These are phyloP conservation scores for Acholoe squamosa DNA, from an alignment of 2,888 invertebrate species.

Conservation along the genomic window DNA sequence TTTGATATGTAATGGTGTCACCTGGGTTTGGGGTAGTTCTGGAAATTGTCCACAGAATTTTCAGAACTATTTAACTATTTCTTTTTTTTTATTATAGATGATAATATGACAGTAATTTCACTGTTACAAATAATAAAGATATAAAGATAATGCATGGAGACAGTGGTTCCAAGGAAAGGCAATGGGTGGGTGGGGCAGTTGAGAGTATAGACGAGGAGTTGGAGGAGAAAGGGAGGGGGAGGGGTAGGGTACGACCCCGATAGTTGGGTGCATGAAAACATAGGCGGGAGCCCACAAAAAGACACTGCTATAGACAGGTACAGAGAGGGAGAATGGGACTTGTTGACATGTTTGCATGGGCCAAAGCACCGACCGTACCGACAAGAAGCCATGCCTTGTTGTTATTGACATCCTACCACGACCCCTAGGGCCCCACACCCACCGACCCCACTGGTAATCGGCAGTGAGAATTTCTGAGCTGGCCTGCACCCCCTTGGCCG, in stretches of 20 bases:
- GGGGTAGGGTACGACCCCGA: not conserved
- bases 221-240: not conserved
- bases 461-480: not conserved
- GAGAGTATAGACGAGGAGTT: not conserved
- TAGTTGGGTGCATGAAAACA: conserved; percentile 9
- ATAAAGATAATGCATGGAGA: too few relatives aligned
- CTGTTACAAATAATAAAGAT: too few relatives aligned
- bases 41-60: too few relatives aligned
- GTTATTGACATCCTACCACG: conserved; percentile 19
- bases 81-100: too few relatives aligned
- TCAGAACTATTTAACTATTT: too few relatives aligned
- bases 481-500: not conserved
- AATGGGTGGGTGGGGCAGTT: too few relatives aligned
- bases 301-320: not conserved
- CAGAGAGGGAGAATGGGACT: not conserved
- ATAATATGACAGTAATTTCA: too few relatives aligned
- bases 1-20: too few relatives aligned
- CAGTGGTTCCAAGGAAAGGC: too few relatives aligned
- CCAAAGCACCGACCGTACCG: not conserved
- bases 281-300: not conserved
- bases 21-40: too few relatives aligned
- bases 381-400: conserved; percentile 19
- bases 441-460: not conserved
- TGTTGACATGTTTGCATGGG: conserved; percentile 31
- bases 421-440: not conserved